Base-by-base conservation (phyloP, 2,797 vertebrate genomes). In the Arrhamphus sclerolepis region DNA sequence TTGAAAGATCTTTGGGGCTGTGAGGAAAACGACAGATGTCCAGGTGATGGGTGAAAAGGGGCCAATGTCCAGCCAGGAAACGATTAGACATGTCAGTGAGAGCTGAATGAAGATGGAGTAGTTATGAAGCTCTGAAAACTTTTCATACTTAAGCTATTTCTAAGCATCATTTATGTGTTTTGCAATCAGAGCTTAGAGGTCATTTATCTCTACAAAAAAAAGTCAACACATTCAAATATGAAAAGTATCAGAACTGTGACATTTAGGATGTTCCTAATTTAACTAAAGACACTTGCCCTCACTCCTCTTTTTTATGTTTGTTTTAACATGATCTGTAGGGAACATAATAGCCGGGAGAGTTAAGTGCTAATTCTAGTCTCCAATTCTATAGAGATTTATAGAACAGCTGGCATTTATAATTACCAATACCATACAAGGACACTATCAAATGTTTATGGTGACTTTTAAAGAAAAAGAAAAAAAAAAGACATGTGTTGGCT, bases 1-100 rank as follows among this genome's bases (percentile, higher is more conserved):
- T 59, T 76, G 66, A 76, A 72, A 78, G 74, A 77, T 59, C 3
- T 34, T 26, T 78, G 4, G 19, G 55, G 49, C 56, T 42, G 29
- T 2, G 55, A 68, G 17, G 49, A 21, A 66, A 54, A 49, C 18
- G 53, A 55, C 8, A 4, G 19, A 58, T 43, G 47, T 65, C 62
- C 69, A 82, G 70, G 71, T 73, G 70, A 72, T 5, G 0, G 55
- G 11, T 38, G 34, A 2, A 8, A 28, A 41, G 46, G 67, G 64
- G 72, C 41, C 34, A 17, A 56, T 64, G 17, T 50, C 43, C 51
- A 40, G 53, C 61, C 69, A 42, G 29, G 34, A 62, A 56, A 59
- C 57, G 29, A 71, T 54, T 38, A 47, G 52, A 46, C 1, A 16
- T 24, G 48, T 28, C 44, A 6, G n/a, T 6, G 22, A 22, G 43